Evolutionary conservation across 1,140 invertebrate genomes (phyloP).

Genomic region (Andricus grossulariae): DNA sequence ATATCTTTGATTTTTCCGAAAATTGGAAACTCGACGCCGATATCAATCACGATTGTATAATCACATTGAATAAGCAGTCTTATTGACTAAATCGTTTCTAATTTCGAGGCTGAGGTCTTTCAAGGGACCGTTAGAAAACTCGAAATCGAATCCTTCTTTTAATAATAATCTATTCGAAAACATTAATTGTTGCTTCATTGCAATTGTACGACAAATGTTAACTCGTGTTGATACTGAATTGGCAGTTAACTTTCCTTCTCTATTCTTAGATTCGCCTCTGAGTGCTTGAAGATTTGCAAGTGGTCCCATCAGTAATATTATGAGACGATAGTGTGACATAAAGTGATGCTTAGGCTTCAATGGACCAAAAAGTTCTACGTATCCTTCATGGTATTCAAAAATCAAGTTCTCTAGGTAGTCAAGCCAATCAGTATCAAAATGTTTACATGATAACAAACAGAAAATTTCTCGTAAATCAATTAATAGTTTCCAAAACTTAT

Average conservation of each 20-base stretch:
- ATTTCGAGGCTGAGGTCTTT: background rate
- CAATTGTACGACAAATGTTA: constrained; percentile 21
- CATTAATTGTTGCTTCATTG: constrained; percentile 1
- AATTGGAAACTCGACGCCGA: background rate
- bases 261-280: background rate
- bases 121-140: background rate
- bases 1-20: background rate
- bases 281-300: background rate
- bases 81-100: background rate
- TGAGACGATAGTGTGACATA: constrained; percentile 5
- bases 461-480: constrained; percentile 4
- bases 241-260: constrained; percentile 22
- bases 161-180: background rate
- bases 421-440: background rate
- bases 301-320: constrained; percentile 14
- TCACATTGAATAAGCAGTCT: background rate
- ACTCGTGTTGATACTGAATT: background rate
- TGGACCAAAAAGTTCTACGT: background rate
- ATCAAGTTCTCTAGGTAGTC: constrained; percentile 7
- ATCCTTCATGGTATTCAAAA: background rate
- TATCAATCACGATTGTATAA: background rate
- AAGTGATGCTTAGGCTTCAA: constrained; percentile 25
- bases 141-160: background rate
- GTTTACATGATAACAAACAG: background rate
- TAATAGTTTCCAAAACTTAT: constrained; percentile 1